phyloP scores from a whole-genome alignment of 2,113 vertebrate genomes.

The Azemiops feae region DNA sequence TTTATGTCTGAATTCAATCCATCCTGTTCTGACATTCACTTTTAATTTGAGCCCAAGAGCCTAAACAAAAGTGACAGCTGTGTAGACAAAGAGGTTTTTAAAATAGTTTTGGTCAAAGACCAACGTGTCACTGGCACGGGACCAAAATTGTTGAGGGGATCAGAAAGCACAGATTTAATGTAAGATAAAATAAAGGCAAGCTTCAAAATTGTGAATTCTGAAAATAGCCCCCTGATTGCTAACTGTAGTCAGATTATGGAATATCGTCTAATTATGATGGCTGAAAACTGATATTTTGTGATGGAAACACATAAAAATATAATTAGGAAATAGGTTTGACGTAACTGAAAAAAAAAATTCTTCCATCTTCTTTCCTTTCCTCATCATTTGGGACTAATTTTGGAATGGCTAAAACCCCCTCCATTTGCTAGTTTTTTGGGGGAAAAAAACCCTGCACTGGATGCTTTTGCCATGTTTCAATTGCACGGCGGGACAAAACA shows the following conservation, averaged over 20 bases:
- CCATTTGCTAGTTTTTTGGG: not conserved
- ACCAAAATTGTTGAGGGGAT: conserved; percentile 26
- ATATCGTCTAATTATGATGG: not conserved
- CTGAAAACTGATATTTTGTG: not conserved
- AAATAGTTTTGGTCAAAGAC: not conserved
- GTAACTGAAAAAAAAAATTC: not conserved
- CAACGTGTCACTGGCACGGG: not conserved
- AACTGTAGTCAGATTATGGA: not conserved
- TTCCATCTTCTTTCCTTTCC: not conserved
- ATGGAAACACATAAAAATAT: not conserved
- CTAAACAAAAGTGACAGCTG: conserved; percentile 26
- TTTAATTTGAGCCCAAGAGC: conserved; percentile 16
- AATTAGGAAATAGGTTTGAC: not conserved
- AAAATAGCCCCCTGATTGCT: not conserved
- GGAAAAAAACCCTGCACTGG: not conserved
- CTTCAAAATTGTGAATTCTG: not conserved
- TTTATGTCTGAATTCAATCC: not conserved
- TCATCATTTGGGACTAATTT: not conserved
- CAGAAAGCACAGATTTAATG: conserved; percentile 33
- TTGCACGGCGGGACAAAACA: not conserved
- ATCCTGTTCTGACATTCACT: not conserved
- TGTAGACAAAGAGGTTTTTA: not conserved
- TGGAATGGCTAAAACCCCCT: not conserved
- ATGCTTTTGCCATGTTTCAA: not conserved
- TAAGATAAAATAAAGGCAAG: conserved; percentile 6